These are phyloP conservation scores for Lithophane ornitopus DNA, from an alignment of 2,888 invertebrate genomes.

Conservation along the genomic window DNA sequence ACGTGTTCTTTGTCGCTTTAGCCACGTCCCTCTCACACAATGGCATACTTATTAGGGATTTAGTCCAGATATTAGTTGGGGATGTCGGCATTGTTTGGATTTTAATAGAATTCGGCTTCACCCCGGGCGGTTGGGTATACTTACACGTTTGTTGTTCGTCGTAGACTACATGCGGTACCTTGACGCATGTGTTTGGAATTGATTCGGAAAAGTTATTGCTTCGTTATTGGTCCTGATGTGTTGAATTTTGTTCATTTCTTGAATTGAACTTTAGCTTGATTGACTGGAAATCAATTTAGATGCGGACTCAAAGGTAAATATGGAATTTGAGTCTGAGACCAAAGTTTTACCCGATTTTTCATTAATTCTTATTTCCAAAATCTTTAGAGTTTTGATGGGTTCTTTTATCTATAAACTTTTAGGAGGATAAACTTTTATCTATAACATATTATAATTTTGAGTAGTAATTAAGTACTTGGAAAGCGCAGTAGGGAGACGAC, in stretches of 20 bases:
- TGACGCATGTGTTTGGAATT: slow-evolving; percentile 79
- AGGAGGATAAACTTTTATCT: not conserved
- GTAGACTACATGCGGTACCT: slow-evolving; percentile 72
- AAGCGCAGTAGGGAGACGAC: not conserved
- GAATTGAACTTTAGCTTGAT: slow-evolving; percentile 20
- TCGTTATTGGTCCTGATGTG: slow-evolving; percentile 66
- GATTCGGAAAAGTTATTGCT: slow-evolving; percentile 69
- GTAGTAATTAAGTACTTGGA: no score
- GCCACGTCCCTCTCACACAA: slow-evolving; percentile 90
- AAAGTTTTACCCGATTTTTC: not conserved
- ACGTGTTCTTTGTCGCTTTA: slow-evolving; percentile 90
- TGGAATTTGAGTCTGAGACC: not conserved
- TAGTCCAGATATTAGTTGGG: slow-evolving; percentile 91
- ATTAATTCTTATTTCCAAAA: not conserved
- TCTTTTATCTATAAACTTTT: not conserved
- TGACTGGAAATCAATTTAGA: slow-evolving; percentile 31
- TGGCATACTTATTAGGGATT: slow-evolving; percentile 91
- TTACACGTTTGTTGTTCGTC: slow-evolving; percentile 69
- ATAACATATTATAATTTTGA: not conserved
- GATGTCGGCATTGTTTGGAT: slow-evolving; percentile 89
- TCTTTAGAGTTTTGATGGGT: not conserved
- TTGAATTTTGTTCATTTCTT: slow-evolving; percentile 63
- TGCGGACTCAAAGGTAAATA: not conserved
- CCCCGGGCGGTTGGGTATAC: slow-evolving; percentile 87
- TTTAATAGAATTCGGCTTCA: slow-evolving; percentile 89